Evolutionary conservation across 2,888 invertebrate species (phyloP), one percentile per base, ranked within the genome.

Genomic region (Acleris literana): DNA sequence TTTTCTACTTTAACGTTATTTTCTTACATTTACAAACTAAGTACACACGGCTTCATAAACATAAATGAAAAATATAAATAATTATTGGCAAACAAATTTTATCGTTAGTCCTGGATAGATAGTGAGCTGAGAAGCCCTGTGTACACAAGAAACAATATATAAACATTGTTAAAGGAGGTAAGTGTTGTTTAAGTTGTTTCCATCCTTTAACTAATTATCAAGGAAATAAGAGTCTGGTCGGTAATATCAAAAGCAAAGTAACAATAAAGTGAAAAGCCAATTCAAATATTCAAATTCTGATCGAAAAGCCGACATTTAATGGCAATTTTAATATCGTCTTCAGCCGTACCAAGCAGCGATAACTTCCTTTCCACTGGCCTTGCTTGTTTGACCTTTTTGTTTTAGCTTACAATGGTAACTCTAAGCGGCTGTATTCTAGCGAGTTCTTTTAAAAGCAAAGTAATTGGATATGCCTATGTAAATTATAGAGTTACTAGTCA

Each of bases 311-410:
- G 86, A 81, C 80, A 81, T 72, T 82, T 83, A 84, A 88, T 87
- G 83, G 85, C 81, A 78, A 81, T 84, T 39, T 81, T 80, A 81
- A 68, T 68, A 84, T 81, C 84, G 83, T 82, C 80, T 81, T 80
- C 78, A 75, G 72, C 75, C 81, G 90, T 90, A 86, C 90, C 90
- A 89, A 77, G 74, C 86, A 78, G 86, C 78, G 88, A 84, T 84
- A 81, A 81, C 84, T 85, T 82, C 87, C 85, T 82, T 84, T 84
- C 85, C 72, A 79, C 77, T 49, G 88, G 85, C 91, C 91, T 91
- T 90, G 90, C 69, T 73, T 68, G 77, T 88, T 80, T 87, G 88
- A 91, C 91, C 91, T 90, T 90, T 87, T 82, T 79, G 82, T 84
- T 84, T 82, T 78, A 78, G 78, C 77, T 74, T 59, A 72, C 71